Conservation (phyloP, 1,140 invertebrate species). For the Zaprionus tsacasi region DNA sequence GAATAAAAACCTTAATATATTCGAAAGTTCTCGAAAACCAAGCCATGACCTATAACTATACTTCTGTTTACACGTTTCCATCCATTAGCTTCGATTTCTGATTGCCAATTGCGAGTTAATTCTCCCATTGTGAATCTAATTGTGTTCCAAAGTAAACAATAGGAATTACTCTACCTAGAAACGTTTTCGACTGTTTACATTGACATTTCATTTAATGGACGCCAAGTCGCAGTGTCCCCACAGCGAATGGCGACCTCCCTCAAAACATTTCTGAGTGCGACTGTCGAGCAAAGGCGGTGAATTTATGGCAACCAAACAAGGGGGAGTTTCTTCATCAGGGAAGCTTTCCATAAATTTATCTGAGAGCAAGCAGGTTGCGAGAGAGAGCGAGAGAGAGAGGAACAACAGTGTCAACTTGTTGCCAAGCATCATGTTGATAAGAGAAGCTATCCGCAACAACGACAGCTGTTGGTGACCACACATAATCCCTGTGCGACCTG, state of each 20-base stretch:
- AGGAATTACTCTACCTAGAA: neutral
- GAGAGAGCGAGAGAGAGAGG: neutral
- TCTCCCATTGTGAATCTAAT: neutral
- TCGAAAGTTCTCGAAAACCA: slow-evolving; percentile 1
- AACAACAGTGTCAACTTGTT: neutral
- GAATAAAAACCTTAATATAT: neutral
- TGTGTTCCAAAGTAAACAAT: slow-evolving; percentile 4
- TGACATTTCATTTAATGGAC: slow-evolving; percentile 7
- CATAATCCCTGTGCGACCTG: neutral
- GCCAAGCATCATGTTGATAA: neutral
- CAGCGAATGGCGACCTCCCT: slow-evolving; percentile 1
- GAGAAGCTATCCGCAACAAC: neutral
- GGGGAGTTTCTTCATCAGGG: neutral
- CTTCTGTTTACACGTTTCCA: neutral
- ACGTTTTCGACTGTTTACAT: neutral
- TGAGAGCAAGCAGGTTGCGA: neutral
- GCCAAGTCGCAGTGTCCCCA: neutral
- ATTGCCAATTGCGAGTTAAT: slow-evolving; percentile 1
- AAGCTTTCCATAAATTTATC: slow-evolving; percentile 5
- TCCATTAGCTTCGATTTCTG: neutral
- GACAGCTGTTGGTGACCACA: neutral
- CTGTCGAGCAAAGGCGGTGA: neutral
- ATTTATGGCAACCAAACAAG: neutral
- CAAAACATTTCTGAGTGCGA: slow-evolving; percentile 6
- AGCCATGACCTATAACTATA: neutral